These are phyloP conservation scores for Proterorhinus semilunaris DNA, from an alignment of 2,113 vertebrate species.

Conservation along the genomic window DNA sequence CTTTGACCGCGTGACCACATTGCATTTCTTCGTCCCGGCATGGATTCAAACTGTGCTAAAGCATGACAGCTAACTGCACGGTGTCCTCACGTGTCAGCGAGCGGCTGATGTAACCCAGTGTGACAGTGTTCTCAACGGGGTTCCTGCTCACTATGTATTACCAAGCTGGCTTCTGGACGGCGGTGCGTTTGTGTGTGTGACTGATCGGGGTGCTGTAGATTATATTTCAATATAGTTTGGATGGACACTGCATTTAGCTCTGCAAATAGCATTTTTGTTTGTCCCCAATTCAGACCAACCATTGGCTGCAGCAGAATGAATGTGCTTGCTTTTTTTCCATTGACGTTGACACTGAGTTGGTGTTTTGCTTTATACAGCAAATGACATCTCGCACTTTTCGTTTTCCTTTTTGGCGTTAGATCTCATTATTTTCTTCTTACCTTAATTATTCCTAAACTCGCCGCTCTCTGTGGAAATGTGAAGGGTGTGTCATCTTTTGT, in stretches of 20 bases:
- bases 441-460: neutral
- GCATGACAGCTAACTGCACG: constrained; percentile 7
- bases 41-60: constrained; percentile 27
- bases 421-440: neutral
- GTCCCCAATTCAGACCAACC: no score
- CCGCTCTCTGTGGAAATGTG: neutral
- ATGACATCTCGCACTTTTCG: no score
- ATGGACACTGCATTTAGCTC: no score
- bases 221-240: no score
- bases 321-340: no score
- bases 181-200: neutral
- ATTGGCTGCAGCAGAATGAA: no score
- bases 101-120: constrained; percentile 41
- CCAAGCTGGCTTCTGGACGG: constrained; percentile 19
- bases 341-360: no score
- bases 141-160: constrained; percentile 22
- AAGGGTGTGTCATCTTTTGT: neutral
- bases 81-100: constrained; percentile 20
- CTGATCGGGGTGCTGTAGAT: neutral
- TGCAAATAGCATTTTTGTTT: no score
- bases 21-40: constrained; percentile 12
- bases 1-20: neutral
- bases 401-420: no score
- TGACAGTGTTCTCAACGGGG: constrained; percentile 16
- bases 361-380: no score